These are phyloP conservation scores for Macrostomum lignano DNA, from an alignment of 1,140 invertebrate genomes.

Conservation along the genomic window DNA sequence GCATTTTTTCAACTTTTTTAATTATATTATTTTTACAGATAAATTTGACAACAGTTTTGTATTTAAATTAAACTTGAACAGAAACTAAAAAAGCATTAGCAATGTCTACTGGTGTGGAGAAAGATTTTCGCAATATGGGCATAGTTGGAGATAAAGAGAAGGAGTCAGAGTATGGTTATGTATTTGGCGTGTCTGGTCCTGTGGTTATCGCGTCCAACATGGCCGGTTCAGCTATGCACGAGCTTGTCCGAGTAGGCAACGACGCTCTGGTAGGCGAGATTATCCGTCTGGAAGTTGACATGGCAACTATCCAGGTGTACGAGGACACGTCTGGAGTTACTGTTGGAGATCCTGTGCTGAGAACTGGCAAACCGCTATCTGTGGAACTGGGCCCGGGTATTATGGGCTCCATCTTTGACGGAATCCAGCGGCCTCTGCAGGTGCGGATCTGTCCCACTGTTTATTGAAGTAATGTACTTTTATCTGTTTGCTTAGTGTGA, in stretches of 20 bases:
- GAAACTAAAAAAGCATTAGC: no score
- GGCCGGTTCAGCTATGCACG: conserved; percentile 98
- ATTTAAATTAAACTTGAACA: no score
- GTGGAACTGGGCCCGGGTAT: conserved; percentile 86
- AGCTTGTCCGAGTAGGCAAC: conserved; percentile 89
- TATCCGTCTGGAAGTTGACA: conserved; percentile 89
- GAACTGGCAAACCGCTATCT: conserved; percentile 71
- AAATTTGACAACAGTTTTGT: no score
- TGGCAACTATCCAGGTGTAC: conserved; percentile 98
- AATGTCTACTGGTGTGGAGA: no score
- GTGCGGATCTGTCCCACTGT: no score
- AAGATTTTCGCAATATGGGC: conserved; percentile 2
- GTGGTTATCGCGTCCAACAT: conserved; percentile 95
- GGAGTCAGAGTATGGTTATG: conserved; percentile 64
- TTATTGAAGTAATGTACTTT: no score
- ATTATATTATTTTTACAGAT: no score
- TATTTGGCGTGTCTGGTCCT: conserved; percentile 79
- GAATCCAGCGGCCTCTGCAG: conserved; percentile 89
- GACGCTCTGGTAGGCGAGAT: conserved; percentile 92
- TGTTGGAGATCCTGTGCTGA: conserved; percentile 84
- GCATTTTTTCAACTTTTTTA: no score
- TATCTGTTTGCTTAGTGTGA: no score
- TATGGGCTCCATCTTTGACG: conserved; percentile 93
- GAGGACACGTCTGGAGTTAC: conserved; percentile 98
- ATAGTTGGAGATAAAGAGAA: conserved; percentile 46